A percentile compares a stretch with the other conserved stretches of the same genome.
Evolutionary conservation across 2,797 vertebrate species (phyloP).

Genomic region (Cuniculus paca): DNA sequence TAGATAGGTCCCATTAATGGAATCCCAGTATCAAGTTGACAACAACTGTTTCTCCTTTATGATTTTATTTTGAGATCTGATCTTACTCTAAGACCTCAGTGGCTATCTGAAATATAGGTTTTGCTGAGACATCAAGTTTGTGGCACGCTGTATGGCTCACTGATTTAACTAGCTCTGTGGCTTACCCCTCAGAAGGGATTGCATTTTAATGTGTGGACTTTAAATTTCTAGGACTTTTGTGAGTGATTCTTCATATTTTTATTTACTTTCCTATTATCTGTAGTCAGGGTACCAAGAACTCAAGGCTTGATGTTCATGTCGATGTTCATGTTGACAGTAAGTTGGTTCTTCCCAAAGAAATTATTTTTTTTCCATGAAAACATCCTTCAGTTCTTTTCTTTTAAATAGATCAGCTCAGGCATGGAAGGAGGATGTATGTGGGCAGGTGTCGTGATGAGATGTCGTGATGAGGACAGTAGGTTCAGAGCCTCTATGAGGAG

Average conservation of each 20-base stretch:
- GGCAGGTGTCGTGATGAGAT: too few relatives aligned
- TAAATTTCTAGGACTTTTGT: not conserved
- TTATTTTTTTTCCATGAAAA: constrained; percentile 13
- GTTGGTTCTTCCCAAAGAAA: not conserved
- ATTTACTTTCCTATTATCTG: not conserved
- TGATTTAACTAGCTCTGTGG: not conserved
- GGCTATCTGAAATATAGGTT: not conserved
- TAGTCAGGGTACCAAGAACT: not conserved
- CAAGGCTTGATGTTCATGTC: not conserved
- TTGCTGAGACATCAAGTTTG: not conserved
- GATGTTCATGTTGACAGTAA: not conserved
- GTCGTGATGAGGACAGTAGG: not conserved
- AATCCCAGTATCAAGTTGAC: not conserved
- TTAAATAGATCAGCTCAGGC: constrained; percentile 39
- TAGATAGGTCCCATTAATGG: not conserved
- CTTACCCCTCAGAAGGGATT: not conserved
- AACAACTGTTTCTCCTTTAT: not conserved
- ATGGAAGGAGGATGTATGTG: not conserved
- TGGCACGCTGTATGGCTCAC: not conserved
- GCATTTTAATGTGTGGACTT: constrained; percentile 25
- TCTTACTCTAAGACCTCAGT: not conserved
- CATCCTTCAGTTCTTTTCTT: constrained; percentile 42
- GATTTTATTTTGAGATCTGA: constrained; percentile 4
- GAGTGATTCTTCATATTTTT: not conserved
- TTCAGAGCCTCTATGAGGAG: not conserved